A percentile compares a stretch with the other conserved stretches of the same genome.
Conservation (phyloP, 2,113 vertebrate genomes). For the Cyphomyrus plagiostoma region DNA sequence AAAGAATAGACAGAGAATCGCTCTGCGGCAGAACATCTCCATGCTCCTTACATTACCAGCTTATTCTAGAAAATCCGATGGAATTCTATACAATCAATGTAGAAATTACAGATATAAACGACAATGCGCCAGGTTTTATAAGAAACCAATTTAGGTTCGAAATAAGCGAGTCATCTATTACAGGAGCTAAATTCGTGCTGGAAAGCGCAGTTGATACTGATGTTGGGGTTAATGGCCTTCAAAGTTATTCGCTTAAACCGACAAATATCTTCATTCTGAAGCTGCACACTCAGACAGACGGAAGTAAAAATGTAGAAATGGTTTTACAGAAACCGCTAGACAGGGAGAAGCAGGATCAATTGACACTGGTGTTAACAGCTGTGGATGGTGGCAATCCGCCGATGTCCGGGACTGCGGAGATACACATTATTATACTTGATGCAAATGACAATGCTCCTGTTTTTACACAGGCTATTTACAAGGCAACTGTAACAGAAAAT, state of each 20-base stretch:
- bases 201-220: constrained; percentile 42
- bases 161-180: constrained; percentile 39
- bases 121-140: constrained; percentile 46
- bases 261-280: constrained; percentile 51
- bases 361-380: constrained; percentile 42
- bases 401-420: constrained; percentile 39
- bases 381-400: constrained; percentile 39
- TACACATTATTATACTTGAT: constrained; percentile 28
- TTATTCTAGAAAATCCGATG: constrained; percentile 48
- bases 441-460: too few relatives aligned
- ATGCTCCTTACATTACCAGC: constrained; percentile 53
- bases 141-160: constrained; percentile 38
- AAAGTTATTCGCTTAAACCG: constrained; percentile 55
- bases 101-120: constrained; percentile 53
- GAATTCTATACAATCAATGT: constrained; percentile 47
- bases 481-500: constrained; percentile 50
- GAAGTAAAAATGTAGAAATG: constrained; percentile 44
- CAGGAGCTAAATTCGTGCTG: constrained; percentile 40
- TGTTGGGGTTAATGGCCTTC: constrained; percentile 55
- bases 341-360: constrained; percentile 28
- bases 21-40: constrained; percentile 53
- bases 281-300: constrained; percentile 37
- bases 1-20: constrained; percentile 59
- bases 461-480: constrained; percentile 38
- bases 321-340: constrained; percentile 46